Evolutionary conservation across 2,113 vertebrate species (phyloP).

Genomic region (Rafetus swinhoei): DNA sequence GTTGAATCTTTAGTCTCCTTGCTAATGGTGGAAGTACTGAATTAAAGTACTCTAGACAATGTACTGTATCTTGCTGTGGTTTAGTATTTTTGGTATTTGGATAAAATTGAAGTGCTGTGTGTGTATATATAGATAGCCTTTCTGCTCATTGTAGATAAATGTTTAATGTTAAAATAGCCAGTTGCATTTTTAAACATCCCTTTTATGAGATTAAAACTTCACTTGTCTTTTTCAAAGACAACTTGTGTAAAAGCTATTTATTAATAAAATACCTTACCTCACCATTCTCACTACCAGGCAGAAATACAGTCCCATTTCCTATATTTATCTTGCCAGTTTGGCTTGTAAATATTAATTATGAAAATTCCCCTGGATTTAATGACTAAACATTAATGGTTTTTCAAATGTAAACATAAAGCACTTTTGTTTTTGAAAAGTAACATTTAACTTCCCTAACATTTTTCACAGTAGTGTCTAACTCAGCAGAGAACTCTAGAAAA

Average conservation of each 20-base stretch:
- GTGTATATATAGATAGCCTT: constrained; percentile 49
- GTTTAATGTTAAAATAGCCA: constrained; percentile 81
- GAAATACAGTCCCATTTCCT: constrained; percentile 59
- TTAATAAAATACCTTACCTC: constrained; percentile 75
- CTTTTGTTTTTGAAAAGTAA: not conserved
- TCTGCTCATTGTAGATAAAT: constrained; percentile 80
- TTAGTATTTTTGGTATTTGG: constrained; percentile 72
- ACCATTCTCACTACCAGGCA: constrained; percentile 44
- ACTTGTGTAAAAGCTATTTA: constrained; percentile 68
- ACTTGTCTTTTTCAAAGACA: constrained; percentile 64
- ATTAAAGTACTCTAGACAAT: constrained; percentile 57
- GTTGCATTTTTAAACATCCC: constrained; percentile 75
- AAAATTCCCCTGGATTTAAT: not conserved
- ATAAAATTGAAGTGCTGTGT: constrained; percentile 75
- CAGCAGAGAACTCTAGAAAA: not conserved
- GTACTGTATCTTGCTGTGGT: constrained; percentile 77
- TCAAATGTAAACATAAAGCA: not conserved
- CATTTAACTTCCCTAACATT: not conserved
- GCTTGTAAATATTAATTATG: not conserved
- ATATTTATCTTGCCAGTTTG: not conserved
- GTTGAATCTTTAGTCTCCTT: constrained; percentile 65
- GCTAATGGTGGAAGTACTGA: constrained; percentile 77
- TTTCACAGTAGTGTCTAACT: not conserved
- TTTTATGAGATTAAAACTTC: constrained; percentile 76
- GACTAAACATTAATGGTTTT: not conserved